Base-by-base conservation (phyloP, 2,888 invertebrate genomes). In the Clivina fossor region DNA sequence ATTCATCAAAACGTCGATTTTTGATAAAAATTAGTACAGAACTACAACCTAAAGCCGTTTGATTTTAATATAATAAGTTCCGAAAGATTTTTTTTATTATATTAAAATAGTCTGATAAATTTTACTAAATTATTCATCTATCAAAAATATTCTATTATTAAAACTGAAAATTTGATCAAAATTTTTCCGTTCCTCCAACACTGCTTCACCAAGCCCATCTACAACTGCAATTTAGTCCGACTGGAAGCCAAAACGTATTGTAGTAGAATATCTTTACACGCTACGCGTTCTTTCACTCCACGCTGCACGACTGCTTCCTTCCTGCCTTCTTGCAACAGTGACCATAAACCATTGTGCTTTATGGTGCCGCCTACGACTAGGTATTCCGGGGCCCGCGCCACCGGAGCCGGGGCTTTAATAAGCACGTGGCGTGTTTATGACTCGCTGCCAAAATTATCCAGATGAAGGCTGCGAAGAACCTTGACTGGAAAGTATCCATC, bases 291-390 rank as follows among this genome's bases (percentile, higher is more conserved):
- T n/a, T n/a, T n/a, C n/a, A n/a, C n/a, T n/a, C n/a, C n/a, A 19
- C 5, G 46, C 9, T 37, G 40, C 26, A 18, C 37, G 11, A 13
- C 8, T 32, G 4, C 43, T 9, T 8, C 28, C 24, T 11, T 3
- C 2, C 30, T 16, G 60, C 62, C 62, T 57, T 56, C 59, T 56
- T 59, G 58, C 60, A 61, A 61, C 63, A 60, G 62, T 65, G 65
- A 63, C 63, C 65, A 63, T 66, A 66, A 66, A 66, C 63, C 64
- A 66, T 62, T 61, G 64, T 66, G 65, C 62, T 66, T 66, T 66
- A 66, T 64, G 38, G 40, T 24, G 38, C 40, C 40, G 38, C n/a
- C 48, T 20, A 20, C 48, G 13, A 22, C 35, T 33, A 3, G 30
- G 30, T 11, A 13, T n/a, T n/a, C n/a, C n/a, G n/a, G n/a, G n/a